phyloP scores from a whole-genome alignment of 1,140 invertebrate species.

The Trinorchestia longiramus region DNA sequence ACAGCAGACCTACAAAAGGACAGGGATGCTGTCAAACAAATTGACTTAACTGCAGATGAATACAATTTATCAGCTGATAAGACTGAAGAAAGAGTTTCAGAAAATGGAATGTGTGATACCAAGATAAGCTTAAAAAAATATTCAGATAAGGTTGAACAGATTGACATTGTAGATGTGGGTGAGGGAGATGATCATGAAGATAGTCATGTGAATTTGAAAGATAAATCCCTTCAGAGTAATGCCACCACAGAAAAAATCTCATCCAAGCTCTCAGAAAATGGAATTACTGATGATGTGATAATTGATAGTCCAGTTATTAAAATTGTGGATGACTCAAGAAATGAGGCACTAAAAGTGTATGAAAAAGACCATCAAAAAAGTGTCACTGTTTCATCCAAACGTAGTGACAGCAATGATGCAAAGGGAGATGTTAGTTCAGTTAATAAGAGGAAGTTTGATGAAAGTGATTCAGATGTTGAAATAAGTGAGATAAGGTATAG shows the following conservation, averaged over 20 bases:
- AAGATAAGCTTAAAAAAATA: neutral
- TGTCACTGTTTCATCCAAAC: neutral
- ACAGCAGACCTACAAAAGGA: neutral
- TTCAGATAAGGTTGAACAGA: neutral
- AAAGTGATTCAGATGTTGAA: constrained; percentile 16
- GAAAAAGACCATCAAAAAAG: neutral
- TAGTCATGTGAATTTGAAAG: neutral
- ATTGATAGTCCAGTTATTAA: neutral
- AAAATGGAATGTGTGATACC: neutral
- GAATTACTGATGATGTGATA: neutral
- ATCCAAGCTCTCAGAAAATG: neutral
- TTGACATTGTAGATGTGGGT: neutral
- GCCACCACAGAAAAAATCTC: neutral
- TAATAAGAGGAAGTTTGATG: constrained; percentile 9
- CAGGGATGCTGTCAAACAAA: neutral
- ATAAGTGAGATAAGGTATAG: neutral
- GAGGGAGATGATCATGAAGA: neutral
- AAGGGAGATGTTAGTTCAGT: neutral
- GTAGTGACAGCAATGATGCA: neutral
- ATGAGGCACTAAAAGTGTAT: neutral
- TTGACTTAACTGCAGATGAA: neutral
- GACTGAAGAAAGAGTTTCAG: neutral
- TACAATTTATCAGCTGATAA: neutral
- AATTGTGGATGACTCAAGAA: neutral
- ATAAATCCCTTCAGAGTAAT: neutral